Conservation (phyloP, 1,140 invertebrate genomes). For the Caenorhabditis tropicalis region DNA sequence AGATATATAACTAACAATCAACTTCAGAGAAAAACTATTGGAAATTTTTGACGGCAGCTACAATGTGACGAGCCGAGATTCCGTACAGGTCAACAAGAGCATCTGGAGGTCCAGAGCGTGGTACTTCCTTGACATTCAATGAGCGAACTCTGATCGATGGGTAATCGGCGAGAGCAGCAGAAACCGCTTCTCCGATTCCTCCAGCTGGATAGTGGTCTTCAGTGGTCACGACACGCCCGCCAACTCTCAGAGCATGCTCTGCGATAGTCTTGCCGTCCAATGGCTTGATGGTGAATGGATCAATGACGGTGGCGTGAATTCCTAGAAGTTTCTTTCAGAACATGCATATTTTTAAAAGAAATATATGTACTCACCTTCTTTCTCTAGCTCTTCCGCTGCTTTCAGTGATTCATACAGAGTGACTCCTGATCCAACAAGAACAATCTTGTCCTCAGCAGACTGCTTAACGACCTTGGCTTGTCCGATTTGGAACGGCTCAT, state of each 20-base stretch:
- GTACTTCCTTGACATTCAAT: slow-evolving; percentile 84
- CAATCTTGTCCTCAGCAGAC: slow-evolving; percentile 79
- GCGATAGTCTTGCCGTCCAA: slow-evolving; percentile 83
- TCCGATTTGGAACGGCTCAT: slow-evolving; percentile 82
- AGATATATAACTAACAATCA: slow-evolving; percentile 9
- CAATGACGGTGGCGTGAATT: slow-evolving; percentile 66
- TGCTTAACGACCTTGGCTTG: slow-evolving; percentile 78
- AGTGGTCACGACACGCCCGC: slow-evolving; percentile 86
- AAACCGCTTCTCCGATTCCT: slow-evolving; percentile 92
- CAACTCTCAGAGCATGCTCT: slow-evolving; percentile 81
- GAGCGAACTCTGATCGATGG: slow-evolving; percentile 81
- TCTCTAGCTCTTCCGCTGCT: slow-evolving; percentile 82
- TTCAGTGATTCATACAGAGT: slow-evolving; percentile 88
- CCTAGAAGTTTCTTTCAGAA: slow-evolving; percentile 1
- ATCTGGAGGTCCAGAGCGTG: slow-evolving; percentile 86
- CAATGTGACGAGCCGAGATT: slow-evolving; percentile 83
- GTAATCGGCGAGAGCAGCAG: slow-evolving; percentile 81
- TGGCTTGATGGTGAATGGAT: slow-evolving; percentile 81
- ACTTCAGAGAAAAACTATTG: slow-evolving; percentile 33
- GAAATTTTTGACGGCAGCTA: slow-evolving; percentile 76
- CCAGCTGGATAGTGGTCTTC: slow-evolving; percentile 96
- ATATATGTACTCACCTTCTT: slow-evolving; percentile 66
- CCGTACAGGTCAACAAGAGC: slow-evolving; percentile 87
- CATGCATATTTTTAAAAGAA: background rate
- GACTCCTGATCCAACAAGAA: slow-evolving; percentile 89